phyloP scores from a whole-genome alignment of 2,797 vertebrate species.

The Argya squamiceps region DNA sequence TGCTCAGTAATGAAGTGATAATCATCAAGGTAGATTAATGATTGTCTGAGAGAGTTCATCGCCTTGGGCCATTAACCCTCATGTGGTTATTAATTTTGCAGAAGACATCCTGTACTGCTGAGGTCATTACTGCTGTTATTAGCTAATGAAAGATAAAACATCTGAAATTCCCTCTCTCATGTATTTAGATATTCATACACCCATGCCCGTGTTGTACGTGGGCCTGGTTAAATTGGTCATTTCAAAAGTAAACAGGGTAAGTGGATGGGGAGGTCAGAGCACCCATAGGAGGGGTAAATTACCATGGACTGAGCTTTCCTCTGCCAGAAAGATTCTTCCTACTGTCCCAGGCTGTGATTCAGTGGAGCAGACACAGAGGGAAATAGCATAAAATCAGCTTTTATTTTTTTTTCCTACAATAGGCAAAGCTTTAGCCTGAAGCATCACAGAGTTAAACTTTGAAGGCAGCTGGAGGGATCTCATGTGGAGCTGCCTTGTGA shows the following conservation, averaged over 20 bases:
- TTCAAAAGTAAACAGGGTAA: constrained; percentile 23
- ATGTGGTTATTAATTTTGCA: constrained; percentile 77
- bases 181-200: constrained; percentile 21
- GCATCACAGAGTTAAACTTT: not conserved
- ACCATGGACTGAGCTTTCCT: not conserved
- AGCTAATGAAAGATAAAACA: constrained; percentile 62
- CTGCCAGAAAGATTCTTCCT: not conserved
- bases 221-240: constrained; percentile 8
- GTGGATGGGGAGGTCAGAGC: constrained; percentile 9
- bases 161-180: constrained; percentile 18
- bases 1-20: constrained; percentile 71
- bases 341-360: not conserved
- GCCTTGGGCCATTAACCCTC: constrained; percentile 74
- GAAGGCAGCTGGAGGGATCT: not conserved
- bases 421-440: not conserved
- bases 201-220: not conserved
- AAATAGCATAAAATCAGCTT: not conserved
- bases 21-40: constrained; percentile 78
- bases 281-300: not conserved
- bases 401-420: accelerated
- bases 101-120: constrained; percentile 63
- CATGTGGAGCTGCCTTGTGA: not conserved
- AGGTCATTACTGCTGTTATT: constrained; percentile 72
- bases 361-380: not conserved
- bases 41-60: constrained; percentile 69